phyloP scores from a whole-genome alignment of 2,797 vertebrate genomes.

The Coregonus ussuriensis region DNA sequence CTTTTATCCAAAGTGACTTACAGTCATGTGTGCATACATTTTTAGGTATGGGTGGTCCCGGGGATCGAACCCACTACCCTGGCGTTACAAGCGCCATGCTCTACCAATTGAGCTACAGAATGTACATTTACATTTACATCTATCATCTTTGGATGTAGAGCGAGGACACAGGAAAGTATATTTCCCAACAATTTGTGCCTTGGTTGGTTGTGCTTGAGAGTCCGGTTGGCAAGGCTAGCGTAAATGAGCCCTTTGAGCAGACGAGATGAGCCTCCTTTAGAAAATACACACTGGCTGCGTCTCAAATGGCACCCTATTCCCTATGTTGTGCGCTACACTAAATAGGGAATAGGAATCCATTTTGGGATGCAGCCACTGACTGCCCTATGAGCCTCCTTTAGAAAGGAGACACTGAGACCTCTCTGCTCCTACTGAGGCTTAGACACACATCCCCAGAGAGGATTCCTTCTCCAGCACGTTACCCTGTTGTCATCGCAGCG shows the following conservation, averaged over 20 bases:
- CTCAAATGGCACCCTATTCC: neutral
- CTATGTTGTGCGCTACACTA: neutral
- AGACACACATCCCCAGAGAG: constrained; percentile 35
- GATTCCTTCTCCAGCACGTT: constrained; percentile 47
- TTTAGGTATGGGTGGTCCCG: too few relatives aligned
- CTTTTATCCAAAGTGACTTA: too few relatives aligned
- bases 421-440: constrained; percentile 16
- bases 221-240: neutral
- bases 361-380: neutral
- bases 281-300: constrained; percentile 11
- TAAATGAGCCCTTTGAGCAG: neutral
- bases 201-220: too few relatives aligned
- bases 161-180: too few relatives aligned
- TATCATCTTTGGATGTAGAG: neutral
- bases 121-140: neutral
- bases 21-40: too few relatives aligned
- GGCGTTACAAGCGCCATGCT: too few relatives aligned
- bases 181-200: too few relatives aligned
- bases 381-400: constrained; percentile 3
- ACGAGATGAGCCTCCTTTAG: neutral
- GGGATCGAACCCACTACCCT: too few relatives aligned
- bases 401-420: constrained; percentile 25
- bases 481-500: constrained; percentile 46
- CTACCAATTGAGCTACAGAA: too few relatives aligned
- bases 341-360: neutral